Conservation (phyloP, 1,140 invertebrate species). For the Penaeus chinensis region DNA sequence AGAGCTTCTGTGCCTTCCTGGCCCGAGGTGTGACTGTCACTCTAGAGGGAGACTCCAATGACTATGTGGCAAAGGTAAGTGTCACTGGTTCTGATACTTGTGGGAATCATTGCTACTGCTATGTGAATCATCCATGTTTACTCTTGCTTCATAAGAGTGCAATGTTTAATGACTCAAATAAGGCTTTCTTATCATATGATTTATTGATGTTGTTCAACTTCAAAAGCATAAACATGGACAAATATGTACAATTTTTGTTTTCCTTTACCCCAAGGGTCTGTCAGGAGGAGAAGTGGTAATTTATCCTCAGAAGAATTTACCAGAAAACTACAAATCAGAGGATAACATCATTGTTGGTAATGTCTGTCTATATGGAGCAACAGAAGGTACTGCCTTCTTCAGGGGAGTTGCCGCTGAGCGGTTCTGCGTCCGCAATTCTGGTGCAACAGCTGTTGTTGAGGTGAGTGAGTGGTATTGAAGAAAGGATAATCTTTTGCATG, state of each 20-base stretch:
- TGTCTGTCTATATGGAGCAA: slow-evolving; percentile 97
- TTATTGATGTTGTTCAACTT: no score
- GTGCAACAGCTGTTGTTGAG: slow-evolving; percentile 89
- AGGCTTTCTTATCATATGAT: no score
- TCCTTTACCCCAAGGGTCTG: slow-evolving; percentile 77
- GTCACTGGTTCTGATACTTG: not conserved
- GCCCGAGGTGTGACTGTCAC: slow-evolving; percentile 89
- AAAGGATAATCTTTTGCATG: not conserved
- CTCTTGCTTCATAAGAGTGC: no score
- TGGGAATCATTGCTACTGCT: not conserved
- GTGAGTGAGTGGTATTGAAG: slow-evolving; percentile 65
- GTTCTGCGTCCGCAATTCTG: slow-evolving; percentile 98
- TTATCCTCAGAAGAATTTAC: slow-evolving; percentile 87
- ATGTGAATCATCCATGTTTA: not conserved
- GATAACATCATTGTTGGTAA: slow-evolving; percentile 98
- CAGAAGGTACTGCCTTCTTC: slow-evolving; percentile 93
- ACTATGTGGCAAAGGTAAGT: slow-evolving; percentile 85
- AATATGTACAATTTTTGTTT: not conserved
- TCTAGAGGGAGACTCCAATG: slow-evolving; percentile 97
- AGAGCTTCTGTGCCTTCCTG: slow-evolving; percentile 99
- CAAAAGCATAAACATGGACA: not conserved
- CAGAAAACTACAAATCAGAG: slow-evolving; percentile 83
- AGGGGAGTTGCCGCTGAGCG: slow-evolving; percentile 96
- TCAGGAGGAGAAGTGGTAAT: slow-evolving; percentile 96
- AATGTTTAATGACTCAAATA: no score